Evolutionary conservation across 2,113 vertebrate genomes (phyloP).

Genomic region (Cavia porcellus): DNA sequence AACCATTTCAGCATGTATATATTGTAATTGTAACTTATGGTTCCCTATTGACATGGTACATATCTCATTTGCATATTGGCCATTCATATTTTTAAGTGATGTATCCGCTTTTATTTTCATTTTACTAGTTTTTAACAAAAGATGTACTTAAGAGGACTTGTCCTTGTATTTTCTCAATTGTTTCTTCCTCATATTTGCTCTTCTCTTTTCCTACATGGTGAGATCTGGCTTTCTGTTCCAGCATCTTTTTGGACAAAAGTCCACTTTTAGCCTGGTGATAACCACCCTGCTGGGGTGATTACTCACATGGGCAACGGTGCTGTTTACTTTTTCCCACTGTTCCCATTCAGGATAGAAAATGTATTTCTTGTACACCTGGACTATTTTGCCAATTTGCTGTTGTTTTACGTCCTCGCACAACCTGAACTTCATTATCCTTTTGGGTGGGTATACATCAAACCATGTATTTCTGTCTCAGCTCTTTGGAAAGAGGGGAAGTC

Average conservation of each 20-base stretch:
- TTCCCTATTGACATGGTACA: background rate
- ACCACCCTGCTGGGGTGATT: background rate
- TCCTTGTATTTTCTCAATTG: background rate
- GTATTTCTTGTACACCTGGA: background rate
- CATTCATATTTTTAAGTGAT: background rate
- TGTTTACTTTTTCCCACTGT: background rate
- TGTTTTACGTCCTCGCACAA: background rate
- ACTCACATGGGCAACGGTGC: background rate
- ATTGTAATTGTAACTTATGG: background rate
- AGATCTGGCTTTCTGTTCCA: background rate
- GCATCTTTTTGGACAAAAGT: background rate
- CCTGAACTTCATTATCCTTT: background rate
- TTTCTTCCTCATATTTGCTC: background rate
- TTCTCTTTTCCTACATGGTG: background rate
- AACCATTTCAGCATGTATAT: background rate
- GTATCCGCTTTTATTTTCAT: background rate
- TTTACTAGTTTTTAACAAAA: background rate
- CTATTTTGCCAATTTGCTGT: background rate
- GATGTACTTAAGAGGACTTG: background rate
- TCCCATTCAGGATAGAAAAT: background rate
- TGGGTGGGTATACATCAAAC: background rate
- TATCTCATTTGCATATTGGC: background rate
- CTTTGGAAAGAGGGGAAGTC: background rate
- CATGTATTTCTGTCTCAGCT: background rate
- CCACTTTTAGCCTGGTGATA: background rate